These are phyloP conservation scores for Coracias cyanogaster DNA, from an alignment of 2,797 vertebrate genomes.

Conservation along the genomic window DNA sequence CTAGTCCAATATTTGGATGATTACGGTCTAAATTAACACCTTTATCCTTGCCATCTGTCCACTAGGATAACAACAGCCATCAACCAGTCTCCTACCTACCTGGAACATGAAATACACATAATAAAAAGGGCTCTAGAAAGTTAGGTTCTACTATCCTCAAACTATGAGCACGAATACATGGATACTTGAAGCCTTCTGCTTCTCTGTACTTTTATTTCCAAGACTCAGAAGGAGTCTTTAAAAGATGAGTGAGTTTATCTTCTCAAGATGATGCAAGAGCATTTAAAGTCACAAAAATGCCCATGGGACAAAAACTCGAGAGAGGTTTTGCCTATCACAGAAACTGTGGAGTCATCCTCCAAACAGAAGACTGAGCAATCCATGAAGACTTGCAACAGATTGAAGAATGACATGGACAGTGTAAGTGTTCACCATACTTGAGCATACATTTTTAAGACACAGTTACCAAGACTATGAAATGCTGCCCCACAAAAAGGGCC, in stretches of 20 bases:
- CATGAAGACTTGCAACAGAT: neutral
- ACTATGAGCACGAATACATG: neutral
- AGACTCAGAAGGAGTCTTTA: neutral
- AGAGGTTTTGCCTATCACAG: neutral
- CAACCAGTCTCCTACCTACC: neutral
- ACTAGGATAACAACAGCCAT: neutral
- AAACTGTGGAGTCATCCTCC: neutral
- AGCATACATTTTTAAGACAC: neutral
- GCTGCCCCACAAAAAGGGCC: neutral
- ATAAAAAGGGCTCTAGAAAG: neutral
- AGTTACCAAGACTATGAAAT: neutral
- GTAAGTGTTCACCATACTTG: neutral
- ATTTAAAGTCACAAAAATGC: neutral
- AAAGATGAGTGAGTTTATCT: neutral
- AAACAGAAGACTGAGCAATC: neutral
- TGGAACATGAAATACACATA: neutral
- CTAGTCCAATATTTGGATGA: neutral
- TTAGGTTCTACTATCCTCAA: neutral
- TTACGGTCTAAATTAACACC: neutral
- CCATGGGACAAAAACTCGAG: neutral
- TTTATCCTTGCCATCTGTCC: neutral
- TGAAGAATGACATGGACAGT: neutral
- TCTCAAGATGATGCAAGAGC: neutral
- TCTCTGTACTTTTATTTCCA: neutral
- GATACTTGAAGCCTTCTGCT: neutral